These are phyloP conservation scores for Lates japonicus DNA, from an alignment of 2,797 vertebrate genomes.

Conservation along the genomic window DNA sequence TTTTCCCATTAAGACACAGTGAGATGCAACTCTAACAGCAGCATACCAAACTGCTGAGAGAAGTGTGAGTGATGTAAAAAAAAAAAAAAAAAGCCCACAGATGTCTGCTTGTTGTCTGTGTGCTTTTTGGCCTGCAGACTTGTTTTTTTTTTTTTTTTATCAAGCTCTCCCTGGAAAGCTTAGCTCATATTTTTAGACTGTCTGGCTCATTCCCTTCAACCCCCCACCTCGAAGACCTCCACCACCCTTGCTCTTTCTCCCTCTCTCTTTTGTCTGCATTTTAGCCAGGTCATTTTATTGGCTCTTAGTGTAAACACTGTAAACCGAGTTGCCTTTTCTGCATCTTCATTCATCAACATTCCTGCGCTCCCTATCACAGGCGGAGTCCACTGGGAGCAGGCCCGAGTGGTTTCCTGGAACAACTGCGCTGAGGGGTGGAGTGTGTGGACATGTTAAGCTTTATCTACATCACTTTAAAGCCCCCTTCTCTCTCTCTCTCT, in stretches of 20 bases:
- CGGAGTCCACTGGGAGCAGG: constrained; percentile 17
- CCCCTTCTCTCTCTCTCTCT: not conserved
- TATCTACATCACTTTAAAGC: constrained; percentile 38
- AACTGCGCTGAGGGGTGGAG: constrained; percentile 11
- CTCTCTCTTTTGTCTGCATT: constrained; percentile 41
- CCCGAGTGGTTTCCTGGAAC: constrained; percentile 45
- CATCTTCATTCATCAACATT: constrained; percentile 62
- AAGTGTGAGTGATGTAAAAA: constrained; percentile 59
- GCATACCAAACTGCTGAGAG: constrained; percentile 79
- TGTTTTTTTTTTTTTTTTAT: constrained; percentile 50
- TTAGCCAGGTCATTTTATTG: constrained; percentile 45
- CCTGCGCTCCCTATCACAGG: constrained; percentile 38
- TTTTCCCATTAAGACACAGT: constrained; percentile 33
- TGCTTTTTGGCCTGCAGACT: constrained; percentile 27
- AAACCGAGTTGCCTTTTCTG: constrained; percentile 1
- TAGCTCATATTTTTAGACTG: constrained; percentile 75
- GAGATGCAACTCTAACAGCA: constrained; percentile 35
- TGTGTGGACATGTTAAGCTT: constrained; percentile 13
- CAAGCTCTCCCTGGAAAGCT: constrained; percentile 65
- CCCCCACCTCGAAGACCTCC: constrained; percentile 24
- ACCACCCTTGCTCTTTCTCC: not conserved
- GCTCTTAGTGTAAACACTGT: constrained; percentile 48
- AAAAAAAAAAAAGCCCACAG: constrained; percentile 39
- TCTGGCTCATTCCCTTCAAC: constrained; percentile 41
- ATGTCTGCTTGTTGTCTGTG: constrained; percentile 63